Conservation (phyloP, 2,888 invertebrate species). For the Linhomoeus sp. region DNA sequence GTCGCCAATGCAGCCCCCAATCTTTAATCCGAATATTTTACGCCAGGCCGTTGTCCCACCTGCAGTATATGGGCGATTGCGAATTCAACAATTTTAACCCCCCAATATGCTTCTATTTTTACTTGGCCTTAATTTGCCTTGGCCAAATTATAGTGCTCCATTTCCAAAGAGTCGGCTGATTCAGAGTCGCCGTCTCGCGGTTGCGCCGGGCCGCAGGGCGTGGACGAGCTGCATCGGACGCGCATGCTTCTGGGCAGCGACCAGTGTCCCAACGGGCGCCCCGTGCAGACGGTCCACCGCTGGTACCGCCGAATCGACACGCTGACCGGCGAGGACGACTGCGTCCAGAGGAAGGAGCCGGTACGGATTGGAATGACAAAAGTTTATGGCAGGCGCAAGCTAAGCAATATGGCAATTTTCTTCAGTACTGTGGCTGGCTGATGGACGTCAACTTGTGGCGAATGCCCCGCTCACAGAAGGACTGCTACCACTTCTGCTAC, state of each 20-base stretch:
- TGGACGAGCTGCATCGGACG: not conserved
- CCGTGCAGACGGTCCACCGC: constrained; percentile 2
- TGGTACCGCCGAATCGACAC: constrained; percentile 3
- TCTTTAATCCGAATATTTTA: too few relatives aligned
- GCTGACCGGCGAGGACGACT: too few relatives aligned
- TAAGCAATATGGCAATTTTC: too few relatives aligned
- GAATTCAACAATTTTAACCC: not conserved
- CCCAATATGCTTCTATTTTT: not conserved
- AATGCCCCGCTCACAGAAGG: constrained; percentile 3
- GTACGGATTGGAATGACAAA: too few relatives aligned
- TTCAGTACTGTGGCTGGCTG: too few relatives aligned
- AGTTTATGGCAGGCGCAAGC: too few relatives aligned
- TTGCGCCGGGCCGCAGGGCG: constrained; percentile 4
- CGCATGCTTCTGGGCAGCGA: not conserved
- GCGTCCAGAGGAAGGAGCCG: too few relatives aligned
- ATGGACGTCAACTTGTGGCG: constrained; percentile 4
- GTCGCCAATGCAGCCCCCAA: too few relatives aligned
- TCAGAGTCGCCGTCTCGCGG: constrained; percentile 4
- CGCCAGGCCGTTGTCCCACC: too few relatives aligned
- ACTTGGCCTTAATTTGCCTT: not conserved
- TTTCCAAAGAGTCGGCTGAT: not conserved
- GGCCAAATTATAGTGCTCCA: not conserved
- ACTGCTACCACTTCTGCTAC: constrained; percentile 3
- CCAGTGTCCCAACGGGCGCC: not conserved
- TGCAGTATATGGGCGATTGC: too few relatives aligned